Evolutionary conservation across 2,888 invertebrate genomes (phyloP).

Genomic region (Sceliomorpha sp.): DNA sequence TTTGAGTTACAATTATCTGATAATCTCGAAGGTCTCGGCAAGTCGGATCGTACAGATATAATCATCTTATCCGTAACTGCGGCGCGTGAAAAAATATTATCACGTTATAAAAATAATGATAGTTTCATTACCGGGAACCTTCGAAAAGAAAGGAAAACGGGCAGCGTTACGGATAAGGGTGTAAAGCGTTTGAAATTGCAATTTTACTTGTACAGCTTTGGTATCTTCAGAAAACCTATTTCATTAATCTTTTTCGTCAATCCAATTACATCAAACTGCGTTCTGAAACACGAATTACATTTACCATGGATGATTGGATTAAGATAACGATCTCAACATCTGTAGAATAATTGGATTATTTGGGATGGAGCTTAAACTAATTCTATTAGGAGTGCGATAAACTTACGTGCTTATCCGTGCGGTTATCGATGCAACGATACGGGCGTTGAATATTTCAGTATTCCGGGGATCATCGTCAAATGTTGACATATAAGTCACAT

Average conservation of each 20-base stretch:
- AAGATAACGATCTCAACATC: slow-evolving; percentile 49
- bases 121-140: too few relatives aligned
- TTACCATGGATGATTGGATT: slow-evolving; percentile 43
- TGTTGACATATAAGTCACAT: too few relatives aligned
- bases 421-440: slow-evolving; percentile 37
- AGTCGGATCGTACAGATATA: too few relatives aligned
- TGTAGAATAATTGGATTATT: slow-evolving; percentile 43
- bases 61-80: too few relatives aligned
- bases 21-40: too few relatives aligned
- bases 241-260: slow-evolving; percentile 23
- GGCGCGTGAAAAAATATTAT: too few relatives aligned
- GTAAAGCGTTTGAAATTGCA: slow-evolving; percentile 24
- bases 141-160: too few relatives aligned
- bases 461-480: too few relatives aligned
- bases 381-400: slow-evolving; percentile 50
- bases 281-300: slow-evolving; percentile 49
- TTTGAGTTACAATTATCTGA: too few relatives aligned
- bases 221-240: background rate
- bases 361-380: slow-evolving; percentile 45
- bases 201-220: slow-evolving; percentile 5
- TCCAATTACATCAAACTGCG: slow-evolving; percentile 42
- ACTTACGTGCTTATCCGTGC: slow-evolving; percentile 40
- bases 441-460: slow-evolving; percentile 34
- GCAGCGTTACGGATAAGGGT: background rate
- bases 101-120: too few relatives aligned